Evolutionary conservation across 2,113 vertebrate genomes (phyloP), one percentile per base, ranked within the genome.

Genomic region (Polyodon spathula): DNA sequence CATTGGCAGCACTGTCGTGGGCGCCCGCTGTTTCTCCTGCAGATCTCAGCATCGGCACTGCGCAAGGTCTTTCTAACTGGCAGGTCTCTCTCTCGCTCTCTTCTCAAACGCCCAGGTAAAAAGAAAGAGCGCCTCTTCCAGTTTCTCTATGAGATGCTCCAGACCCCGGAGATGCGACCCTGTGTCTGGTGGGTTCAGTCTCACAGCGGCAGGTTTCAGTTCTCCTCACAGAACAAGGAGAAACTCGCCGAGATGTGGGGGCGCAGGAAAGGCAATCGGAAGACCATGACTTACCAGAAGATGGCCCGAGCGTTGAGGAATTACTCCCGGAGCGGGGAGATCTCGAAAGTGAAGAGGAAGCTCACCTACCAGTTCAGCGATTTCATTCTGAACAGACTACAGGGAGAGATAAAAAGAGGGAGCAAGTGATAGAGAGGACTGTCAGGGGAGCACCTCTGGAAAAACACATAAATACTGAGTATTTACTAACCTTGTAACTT

Each of bases 261-360:
- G 6, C 71, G 66, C 0, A 76, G 87, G 14, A 89, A 88, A 69
- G 87, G 87, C 1, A 89, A 89, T 54, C 85, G 87, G 59, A 89
- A 89, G 63, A 86, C 84, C 68, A 89, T 89, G 87, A 89, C 87
- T 0, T 88, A 89, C 66, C 87, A 89, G 75, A 89, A 89, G 73
- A 89, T 89, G 87, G 86, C 87, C 0, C 77, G 87, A 0, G 87
- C 87, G 0, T 66, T 88, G 6, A 72, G 86, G 46, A 89, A 89
- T 73, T 89, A 89, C 67, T 81, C 81, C 1, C 78, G 86, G 59
- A 87, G 85, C 0, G 87, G 87, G 0, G 84, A 89, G 73, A 88
- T 89, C 60, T 73, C 77, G 62, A 89, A 89, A 66, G 84, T 89
- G 58, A 88, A 88, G 63, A 74, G 84, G 44, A 89, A 89, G 63